phyloP scores from a whole-genome alignment of 2,113 vertebrate species.

The Apteryx mantelli region DNA sequence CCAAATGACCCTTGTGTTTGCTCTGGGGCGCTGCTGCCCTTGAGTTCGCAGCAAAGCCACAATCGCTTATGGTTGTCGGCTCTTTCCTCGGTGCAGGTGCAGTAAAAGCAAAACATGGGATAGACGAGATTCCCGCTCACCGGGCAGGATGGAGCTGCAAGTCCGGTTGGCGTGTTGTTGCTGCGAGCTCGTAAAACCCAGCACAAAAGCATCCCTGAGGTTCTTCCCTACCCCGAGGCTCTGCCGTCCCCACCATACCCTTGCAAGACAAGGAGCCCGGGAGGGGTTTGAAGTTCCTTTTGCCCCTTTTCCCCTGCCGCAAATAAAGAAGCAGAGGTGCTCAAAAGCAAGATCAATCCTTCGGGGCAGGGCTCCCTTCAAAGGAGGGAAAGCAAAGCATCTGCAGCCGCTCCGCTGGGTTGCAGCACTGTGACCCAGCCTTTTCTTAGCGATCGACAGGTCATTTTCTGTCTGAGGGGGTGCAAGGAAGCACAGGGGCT shows the following conservation, averaged over 20 bases:
- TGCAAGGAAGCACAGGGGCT: background rate
- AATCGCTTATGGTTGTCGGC: background rate
- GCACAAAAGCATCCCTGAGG: background rate
- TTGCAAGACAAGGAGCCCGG: background rate
- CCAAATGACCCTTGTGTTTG: background rate
- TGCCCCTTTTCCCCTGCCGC: background rate
- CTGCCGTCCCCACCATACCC: background rate
- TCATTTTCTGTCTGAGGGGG: background rate
- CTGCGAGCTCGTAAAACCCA: background rate
- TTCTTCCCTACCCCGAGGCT: background rate
- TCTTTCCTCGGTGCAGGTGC: background rate
- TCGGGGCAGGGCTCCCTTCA: background rate
- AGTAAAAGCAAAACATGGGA: background rate
- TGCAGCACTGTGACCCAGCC: fast-evolving
- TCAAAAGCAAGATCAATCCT: background rate
- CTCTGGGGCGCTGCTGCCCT: background rate
- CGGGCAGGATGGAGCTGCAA: background rate
- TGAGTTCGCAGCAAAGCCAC: background rate
- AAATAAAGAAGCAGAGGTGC: background rate
- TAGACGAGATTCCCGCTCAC: background rate
- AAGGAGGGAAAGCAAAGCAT: too few relatives aligned
- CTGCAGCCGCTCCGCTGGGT: background rate
- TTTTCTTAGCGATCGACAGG: background rate
- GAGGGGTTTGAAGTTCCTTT: background rate
- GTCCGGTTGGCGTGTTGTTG: background rate